These are phyloP conservation scores for Pipra filicauda DNA, from an alignment of 2,113 vertebrate species.

Conservation along the genomic window DNA sequence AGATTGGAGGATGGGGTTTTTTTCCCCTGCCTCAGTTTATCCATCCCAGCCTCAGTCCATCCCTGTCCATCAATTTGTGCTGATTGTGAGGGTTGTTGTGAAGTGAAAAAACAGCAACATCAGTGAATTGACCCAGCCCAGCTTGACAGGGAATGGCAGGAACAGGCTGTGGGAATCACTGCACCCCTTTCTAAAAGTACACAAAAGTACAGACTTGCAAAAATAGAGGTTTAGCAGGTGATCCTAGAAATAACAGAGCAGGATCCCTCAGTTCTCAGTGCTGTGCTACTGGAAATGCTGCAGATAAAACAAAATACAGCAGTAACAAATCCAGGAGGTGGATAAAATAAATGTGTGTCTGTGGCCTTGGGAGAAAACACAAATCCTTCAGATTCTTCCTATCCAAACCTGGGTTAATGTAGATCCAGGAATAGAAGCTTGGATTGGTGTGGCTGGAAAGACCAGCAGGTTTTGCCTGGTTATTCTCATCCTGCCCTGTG, in stretches of 20 bases:
- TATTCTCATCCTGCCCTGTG: background rate
- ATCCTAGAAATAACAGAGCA: background rate
- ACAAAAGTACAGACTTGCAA: background rate
- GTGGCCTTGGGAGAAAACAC: background rate
- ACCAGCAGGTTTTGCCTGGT: background rate
- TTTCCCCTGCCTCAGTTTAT: background rate
- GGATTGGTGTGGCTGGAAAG: background rate
- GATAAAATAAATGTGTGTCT: background rate
- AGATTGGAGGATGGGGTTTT: no score
- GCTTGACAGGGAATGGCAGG: background rate
- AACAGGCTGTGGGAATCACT: background rate
- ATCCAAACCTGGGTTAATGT: fast-evolving
- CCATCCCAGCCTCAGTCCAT: background rate
- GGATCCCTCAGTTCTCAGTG: background rate
- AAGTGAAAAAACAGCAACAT: background rate
- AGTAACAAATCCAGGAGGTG: no score
- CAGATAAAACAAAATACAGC: background rate
- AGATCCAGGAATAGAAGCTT: background rate
- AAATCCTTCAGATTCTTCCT: background rate
- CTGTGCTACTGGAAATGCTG: background rate
- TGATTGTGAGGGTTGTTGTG: background rate
- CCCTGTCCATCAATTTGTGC: background rate
- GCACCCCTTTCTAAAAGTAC: background rate
- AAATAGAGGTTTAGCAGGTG: background rate
- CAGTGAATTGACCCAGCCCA: background rate